Conservation (phyloP, 2,113 vertebrate genomes). For the Rhinogobius similis region DNA sequence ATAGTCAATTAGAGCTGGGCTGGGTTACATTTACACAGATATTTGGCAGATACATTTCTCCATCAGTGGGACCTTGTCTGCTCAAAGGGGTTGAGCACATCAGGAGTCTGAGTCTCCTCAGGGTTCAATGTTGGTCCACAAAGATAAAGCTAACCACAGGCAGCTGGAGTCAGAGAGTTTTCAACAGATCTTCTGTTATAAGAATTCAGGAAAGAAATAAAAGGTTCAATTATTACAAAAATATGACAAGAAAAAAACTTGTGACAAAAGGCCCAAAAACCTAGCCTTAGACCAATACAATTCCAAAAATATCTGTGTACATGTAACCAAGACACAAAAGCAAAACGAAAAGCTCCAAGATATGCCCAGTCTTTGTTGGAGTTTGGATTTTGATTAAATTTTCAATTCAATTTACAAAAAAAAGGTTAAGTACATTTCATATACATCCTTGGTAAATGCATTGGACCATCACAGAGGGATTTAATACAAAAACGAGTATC, state of each 20-base stretch:
- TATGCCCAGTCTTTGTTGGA: not conserved
- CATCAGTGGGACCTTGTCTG: not conserved
- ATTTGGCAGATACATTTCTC: not conserved
- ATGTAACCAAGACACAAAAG: not conserved
- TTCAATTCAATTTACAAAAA: not conserved
- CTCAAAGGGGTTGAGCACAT: no score
- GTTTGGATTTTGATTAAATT: not conserved
- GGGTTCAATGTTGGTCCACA: not conserved
- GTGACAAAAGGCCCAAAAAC: not conserved
- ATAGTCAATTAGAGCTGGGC: not conserved
- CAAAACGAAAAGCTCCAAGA: not conserved
- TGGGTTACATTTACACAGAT: conserved; percentile 16
- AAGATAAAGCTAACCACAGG: not conserved
- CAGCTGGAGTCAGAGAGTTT: no score
- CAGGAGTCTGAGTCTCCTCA: no score
- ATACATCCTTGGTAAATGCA: not conserved
- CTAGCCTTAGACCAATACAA: not conserved
- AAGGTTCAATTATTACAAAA: not conserved
- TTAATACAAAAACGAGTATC: not conserved
- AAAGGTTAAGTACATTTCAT: conserved; percentile 16
- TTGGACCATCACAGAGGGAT: not conserved
- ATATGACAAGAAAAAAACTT: not conserved
- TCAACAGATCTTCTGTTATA: no score
- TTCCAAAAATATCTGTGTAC: not conserved
- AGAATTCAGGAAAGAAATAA: not conserved